phyloP scores from a whole-genome alignment of 2,113 vertebrate species.

The Microcebus lehilahytsara region DNA sequence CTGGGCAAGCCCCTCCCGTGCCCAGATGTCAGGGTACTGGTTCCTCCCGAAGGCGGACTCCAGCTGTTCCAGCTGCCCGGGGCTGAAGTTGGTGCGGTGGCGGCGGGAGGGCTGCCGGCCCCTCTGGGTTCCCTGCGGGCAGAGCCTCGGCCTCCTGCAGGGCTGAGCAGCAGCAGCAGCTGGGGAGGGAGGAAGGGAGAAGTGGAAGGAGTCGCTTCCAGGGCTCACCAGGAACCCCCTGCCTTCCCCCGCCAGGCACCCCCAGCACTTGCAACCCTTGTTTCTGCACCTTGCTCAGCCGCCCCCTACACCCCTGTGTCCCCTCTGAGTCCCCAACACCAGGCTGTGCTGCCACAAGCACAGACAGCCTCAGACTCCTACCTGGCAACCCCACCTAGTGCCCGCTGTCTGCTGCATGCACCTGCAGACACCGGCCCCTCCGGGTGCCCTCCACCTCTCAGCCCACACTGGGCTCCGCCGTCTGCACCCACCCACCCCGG shows the following conservation, averaged over 20 bases:
- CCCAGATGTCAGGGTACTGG: slow-evolving; percentile 94
- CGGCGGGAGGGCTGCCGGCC: slow-evolving; percentile 86
- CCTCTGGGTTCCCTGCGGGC: slow-evolving; percentile 73
- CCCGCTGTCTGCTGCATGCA: rapidly evolving
- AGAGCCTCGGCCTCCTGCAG: slow-evolving; percentile 71
- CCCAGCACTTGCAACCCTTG: rapidly evolving
- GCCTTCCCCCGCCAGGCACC: not conserved
- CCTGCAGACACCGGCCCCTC: rapidly evolving
- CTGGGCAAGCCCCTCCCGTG: slow-evolving; percentile 89
- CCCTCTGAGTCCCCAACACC: not conserved
- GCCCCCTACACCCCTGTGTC: too few species aligned
- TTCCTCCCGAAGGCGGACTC: slow-evolving; percentile 91
- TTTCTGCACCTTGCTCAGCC: not conserved
- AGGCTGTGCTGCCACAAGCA: not conserved
- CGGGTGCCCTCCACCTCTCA: not conserved
- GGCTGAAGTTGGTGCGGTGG: slow-evolving; percentile 93
- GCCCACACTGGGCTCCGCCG: not conserved
- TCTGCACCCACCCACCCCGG: not conserved
- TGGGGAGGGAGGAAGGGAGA: slow-evolving; percentile 65
- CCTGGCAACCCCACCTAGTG: not conserved
- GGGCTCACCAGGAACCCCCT: too few species aligned
- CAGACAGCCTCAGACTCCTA: not conserved
- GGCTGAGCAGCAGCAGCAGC: slow-evolving; percentile 78
- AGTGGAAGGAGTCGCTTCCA: too few species aligned
- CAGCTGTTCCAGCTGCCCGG: slow-evolving; percentile 91